Conservation (phyloP, 2,888 invertebrate genomes). For the Tetramorium bicarinatum region DNA sequence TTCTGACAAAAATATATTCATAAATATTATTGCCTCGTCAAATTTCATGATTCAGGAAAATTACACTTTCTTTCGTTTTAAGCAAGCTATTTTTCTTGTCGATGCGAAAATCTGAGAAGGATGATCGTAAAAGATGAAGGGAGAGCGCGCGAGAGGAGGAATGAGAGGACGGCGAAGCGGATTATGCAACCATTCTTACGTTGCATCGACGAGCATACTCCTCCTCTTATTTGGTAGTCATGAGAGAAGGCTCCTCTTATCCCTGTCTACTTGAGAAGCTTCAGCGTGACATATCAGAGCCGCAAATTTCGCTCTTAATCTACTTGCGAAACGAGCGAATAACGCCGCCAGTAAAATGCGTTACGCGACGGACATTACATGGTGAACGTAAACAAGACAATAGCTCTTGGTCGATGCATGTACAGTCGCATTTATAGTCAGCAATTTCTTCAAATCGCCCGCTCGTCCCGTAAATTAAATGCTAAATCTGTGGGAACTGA, state of each 20-base stretch:
- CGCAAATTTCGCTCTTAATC: conserved; percentile 54
- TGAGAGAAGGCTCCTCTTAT: conserved; percentile 40
- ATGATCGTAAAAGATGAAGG: not conserved
- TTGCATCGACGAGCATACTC: conserved; percentile 27
- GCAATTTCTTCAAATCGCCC: not conserved
- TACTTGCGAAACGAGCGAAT: conserved; percentile 17
- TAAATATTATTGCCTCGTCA: not conserved
- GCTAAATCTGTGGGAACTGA: not conserved
- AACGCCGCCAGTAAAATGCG: conserved; percentile 20
- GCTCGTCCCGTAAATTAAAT: not conserved
- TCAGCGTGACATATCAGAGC: conserved; percentile 40
- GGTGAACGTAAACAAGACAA: conserved; percentile 37
- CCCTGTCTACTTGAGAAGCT: conserved; percentile 26
- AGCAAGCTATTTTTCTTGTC: not conserved
- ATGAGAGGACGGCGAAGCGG: conserved; percentile 12
- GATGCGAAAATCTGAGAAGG: not conserved
- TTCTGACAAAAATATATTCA: not conserved
- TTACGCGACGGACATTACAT: conserved; percentile 35
- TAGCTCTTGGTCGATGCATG: conserved; percentile 25
- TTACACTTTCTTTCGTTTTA: not conserved
- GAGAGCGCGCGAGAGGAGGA: not conserved
- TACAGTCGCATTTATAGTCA: conserved; percentile 11
- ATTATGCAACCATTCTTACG: conserved; percentile 55
- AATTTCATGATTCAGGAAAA: not conserved
- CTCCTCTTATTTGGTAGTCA: conserved; percentile 48